Evolutionary conservation across 35 echinoderm and acorn worm genomes (phyloP), one percentile per base, ranked within the genome.

Genomic region (Diadema setosum): DNA sequence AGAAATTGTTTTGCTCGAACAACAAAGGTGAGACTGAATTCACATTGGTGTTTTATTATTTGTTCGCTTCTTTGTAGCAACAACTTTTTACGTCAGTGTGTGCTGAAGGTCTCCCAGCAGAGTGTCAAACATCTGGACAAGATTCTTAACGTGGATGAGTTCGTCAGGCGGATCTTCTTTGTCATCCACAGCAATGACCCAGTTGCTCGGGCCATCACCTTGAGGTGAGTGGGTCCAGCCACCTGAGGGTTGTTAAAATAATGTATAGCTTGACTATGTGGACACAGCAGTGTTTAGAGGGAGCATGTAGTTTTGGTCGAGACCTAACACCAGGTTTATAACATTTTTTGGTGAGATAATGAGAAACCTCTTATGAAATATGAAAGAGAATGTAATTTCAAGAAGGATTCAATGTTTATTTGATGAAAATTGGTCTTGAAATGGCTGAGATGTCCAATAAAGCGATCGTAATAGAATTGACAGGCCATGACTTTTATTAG

Each of bases 121-220:
- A 98, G 95, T 58, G 81, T 75, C 39, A 93, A 91, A 40, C 95
- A 98, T 32, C 65, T 98, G 20, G 95, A 98, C 42, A 98, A 98
- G 64, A 98, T 98, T 42, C 85, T 98, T 40, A 98, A 98, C 64
- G 93, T 91, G 23, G 95, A 98, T 64, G 95, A 98, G 81, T 98
- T 98, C 84, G 88, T 98, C n/a, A 45, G 95, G 9, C 76, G 95
- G 70, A 98, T 98, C 14, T 98, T 98, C 84, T 91, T 93, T 75
- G 95, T 98, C 18, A 98, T 98, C 46, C 91, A 98, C 59, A 98
- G 91, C 85, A 98, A 98, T 39, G 95, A 98, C 39, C 95, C 95
- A 34, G 95, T 98, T 39, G 95, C 95, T 8, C 87, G 95, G 67
- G 95, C 95, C 21, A 91, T 98, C 33, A 98, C 95, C 17, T 80